Evolutionary conservation across 2,113 vertebrate species (phyloP), one percentile per base, ranked within the genome.

Genomic region (Myocastor coypus): DNA sequence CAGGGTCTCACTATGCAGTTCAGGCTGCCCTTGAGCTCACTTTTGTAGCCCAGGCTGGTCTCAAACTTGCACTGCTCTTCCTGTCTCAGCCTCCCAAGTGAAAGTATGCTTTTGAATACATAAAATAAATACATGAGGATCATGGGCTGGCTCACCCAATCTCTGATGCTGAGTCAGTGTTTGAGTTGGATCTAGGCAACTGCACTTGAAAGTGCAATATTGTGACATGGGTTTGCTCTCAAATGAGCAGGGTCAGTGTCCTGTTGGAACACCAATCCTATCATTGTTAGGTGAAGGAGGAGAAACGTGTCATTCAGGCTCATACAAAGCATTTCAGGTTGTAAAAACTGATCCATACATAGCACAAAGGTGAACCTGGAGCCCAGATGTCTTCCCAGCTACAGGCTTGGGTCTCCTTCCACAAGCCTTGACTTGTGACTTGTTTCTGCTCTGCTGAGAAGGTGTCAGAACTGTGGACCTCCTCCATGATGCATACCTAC

Each of bases 111-210:
- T 55, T 1, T 30, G n/a, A 81, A 84, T 42, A 24, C 83, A 64
- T 37, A 40, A 87, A 93, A 77, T 81, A 59, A 37, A 37, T 57
- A 42, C 90, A 22, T 26, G 0, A 26, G 14, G 78, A 11, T 71
- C n/a, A 32, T 42, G 80, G 37, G 40, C 68, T 91, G n/a, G 34
- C 34, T 93, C 80, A 83, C 26, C 87, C 87, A 91, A 73, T 78
- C 61, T 71, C 66, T 68, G 30, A 17, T 30, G 55, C 17, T 59
- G 61, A 95, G 64, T 88, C 64, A 78, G 71, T 94, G 83, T 61
- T 40, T 55, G n/a, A 57, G 73, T 46, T 75, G 34, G 46, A 10
- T 7, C 20, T 63, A 19, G 11, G 4, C 63, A 69, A 71, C 63
- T 71, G 57, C 24, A 81, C 73, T 93, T 73, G 63, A 92, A 94